Conservation (phyloP, 2,113 vertebrate species). For the Ornithorhynchus anatinus region DNA sequence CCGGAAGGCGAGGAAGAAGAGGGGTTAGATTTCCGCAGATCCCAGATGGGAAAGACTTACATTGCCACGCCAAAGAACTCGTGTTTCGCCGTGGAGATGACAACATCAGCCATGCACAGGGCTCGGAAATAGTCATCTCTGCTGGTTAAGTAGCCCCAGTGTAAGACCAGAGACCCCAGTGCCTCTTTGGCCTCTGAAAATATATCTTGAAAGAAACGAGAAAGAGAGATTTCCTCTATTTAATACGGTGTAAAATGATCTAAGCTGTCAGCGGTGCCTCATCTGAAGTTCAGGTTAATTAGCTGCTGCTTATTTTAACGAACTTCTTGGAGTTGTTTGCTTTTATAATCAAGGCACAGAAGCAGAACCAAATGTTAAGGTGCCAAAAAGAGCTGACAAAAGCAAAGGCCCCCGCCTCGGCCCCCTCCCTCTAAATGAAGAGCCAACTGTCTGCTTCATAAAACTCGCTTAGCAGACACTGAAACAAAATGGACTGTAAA, state of each 20-base stretch:
- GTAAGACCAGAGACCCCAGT: conserved; percentile 78
- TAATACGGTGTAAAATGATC: conserved; percentile 91
- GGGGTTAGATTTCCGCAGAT: conserved; percentile 45
- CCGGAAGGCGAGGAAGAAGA: not conserved
- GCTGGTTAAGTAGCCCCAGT: conserved; percentile 91
- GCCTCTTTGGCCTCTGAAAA: conserved; percentile 81
- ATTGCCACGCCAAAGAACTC: conserved; percentile 97
- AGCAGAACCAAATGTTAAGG: conserved; percentile 99
- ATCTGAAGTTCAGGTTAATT: conserved; percentile 99
- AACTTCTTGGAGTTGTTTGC: conserved; percentile 99
- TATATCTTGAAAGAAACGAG: conserved; percentile 80
- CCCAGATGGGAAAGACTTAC: conserved; percentile 80
- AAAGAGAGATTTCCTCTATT: conserved; percentile 87
- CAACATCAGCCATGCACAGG: conserved; percentile 89
- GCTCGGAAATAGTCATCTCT: conserved; percentile 85
- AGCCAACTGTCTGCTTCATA: conserved; percentile 99
- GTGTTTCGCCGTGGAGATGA: conserved; percentile 92
- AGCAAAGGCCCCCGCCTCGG: conserved; percentile 90
- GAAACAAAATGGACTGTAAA: conserved; percentile 99
- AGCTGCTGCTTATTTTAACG: conserved; percentile 99
- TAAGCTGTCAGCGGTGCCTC: conserved; percentile 91
- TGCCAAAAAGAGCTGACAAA: conserved; percentile 99
- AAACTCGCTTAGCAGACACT: conserved; percentile 99
- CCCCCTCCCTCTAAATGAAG: conserved; percentile 93
- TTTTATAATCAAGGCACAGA: conserved; percentile 99